phyloP scores from a whole-genome alignment of 1,140 invertebrate species.

The Sinella curviseta region DNA sequence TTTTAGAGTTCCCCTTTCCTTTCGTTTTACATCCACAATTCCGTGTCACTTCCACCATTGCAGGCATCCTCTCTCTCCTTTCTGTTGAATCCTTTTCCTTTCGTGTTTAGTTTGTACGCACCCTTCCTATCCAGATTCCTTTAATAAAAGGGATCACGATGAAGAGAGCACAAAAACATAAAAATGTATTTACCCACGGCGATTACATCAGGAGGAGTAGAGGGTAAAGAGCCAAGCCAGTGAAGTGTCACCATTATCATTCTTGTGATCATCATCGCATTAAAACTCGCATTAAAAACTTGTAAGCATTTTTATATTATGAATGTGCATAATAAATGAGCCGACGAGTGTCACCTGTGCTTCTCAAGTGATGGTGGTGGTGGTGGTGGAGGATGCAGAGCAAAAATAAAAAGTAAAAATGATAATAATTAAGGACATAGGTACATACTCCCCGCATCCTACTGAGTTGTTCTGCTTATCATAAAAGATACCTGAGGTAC shows the following conservation, averaged over 20 bases:
- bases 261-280: not conserved
- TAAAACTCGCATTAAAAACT: not conserved
- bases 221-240: not conserved
- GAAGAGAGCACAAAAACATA: too few relatives aligned
- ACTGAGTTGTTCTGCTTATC: too few relatives aligned
- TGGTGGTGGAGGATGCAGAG: not conserved
- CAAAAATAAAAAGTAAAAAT: too few relatives aligned
- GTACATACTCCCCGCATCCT: too few relatives aligned
- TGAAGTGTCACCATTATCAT: not conserved
- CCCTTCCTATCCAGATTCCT: too few relatives aligned
- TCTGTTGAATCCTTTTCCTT: not conserved
- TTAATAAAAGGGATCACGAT: too few relatives aligned
- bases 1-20: not conserved
- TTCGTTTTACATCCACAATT: too few relatives aligned
- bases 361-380: not conserved
- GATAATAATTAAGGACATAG: too few relatives aligned
- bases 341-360: not conserved
- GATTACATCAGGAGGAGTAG: not conserved
- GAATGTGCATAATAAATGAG: not conserved
- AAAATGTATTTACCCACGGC: constrained; percentile 24
- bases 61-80: too few relatives aligned
- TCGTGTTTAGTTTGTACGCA: not conserved
- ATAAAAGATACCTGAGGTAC: too few relatives aligned
- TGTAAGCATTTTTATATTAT: constrained; percentile 2
- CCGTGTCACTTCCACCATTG: too few relatives aligned